Conservation (phyloP, 1,140 invertebrate species). For the Megalopta genalis region DNA sequence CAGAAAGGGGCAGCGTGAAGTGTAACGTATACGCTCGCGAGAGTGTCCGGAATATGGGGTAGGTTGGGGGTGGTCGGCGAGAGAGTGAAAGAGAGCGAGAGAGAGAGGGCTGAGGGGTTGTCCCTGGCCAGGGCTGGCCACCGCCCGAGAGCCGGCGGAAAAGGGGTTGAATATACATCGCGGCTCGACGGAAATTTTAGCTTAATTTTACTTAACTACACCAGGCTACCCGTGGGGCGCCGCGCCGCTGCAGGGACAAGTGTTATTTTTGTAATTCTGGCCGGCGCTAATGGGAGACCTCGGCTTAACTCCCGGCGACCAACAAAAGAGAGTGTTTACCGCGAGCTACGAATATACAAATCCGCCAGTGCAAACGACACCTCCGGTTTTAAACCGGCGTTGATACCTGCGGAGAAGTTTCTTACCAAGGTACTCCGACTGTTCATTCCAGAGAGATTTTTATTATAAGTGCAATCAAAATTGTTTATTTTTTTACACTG, state of each 20-base stretch:
- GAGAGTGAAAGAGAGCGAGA: too few relatives aligned
- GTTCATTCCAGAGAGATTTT: too few relatives aligned
- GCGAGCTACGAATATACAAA: slow-evolving; percentile 53
- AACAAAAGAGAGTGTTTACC: slow-evolving; percentile 67
- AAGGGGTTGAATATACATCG: slow-evolving; percentile 70
- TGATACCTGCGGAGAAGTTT: not conserved
- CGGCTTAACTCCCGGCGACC: slow-evolving; percentile 63
- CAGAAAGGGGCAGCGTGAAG: slow-evolving; percentile 69
- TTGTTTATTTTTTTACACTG: too few relatives aligned
- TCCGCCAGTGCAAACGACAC: slow-evolving; percentile 54
- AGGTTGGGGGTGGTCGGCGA: slow-evolving; percentile 33
- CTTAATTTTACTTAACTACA: slow-evolving; percentile 76
- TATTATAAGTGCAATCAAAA: too few relatives aligned
- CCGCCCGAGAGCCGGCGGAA: slow-evolving; percentile 62
- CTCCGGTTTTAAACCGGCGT: slow-evolving; percentile 19
- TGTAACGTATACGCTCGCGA: slow-evolving; percentile 71
- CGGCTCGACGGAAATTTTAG: slow-evolving; percentile 70
- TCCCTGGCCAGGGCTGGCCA: slow-evolving; percentile 59
- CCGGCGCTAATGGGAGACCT: slow-evolving; percentile 67
- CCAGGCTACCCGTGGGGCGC: slow-evolving; percentile 51
- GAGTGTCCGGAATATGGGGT: slow-evolving; percentile 8
- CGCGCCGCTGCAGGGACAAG: slow-evolving; percentile 62
- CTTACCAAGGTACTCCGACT: not conserved
- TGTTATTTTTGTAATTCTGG: slow-evolving; percentile 75
- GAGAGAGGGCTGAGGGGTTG: slow-evolving; percentile 58